These are phyloP conservation scores for Drosophila demipolita DNA, from an alignment of 2,888 invertebrate genomes.

Conservation along the genomic window DNA sequence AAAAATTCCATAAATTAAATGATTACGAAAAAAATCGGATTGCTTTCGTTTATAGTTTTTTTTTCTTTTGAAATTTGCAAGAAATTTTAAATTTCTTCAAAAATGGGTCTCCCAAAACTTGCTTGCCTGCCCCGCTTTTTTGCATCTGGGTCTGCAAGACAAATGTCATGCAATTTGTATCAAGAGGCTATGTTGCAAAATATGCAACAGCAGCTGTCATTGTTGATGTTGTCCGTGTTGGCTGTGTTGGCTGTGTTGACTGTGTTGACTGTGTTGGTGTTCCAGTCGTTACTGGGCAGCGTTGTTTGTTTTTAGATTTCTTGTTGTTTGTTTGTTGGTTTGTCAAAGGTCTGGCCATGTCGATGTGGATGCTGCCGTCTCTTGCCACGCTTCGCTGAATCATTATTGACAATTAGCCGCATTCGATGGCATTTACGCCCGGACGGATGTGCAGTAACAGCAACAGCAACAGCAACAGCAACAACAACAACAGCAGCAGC, in stretches of 20 bases:
- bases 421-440: constrained; percentile 73
- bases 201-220: constrained; percentile 48
- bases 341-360: constrained; percentile 73
- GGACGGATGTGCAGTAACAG: constrained; percentile 70
- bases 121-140: constrained; percentile 1
- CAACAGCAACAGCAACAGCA: constrained; percentile 38
- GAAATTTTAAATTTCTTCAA: constrained; percentile 23
- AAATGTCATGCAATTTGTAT: constrained; percentile 79
- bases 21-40: constrained; percentile 7
- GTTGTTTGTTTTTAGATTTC: constrained; percentile 64
- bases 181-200: constrained; percentile 69
- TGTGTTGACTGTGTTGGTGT: constrained; percentile 12
- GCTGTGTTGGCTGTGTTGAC: constrained; percentile 5
- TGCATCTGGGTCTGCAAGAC: constrained; percentile 32
- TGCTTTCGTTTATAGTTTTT: constrained; percentile 15
- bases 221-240: constrained; percentile 28
- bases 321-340: constrained; percentile 55
- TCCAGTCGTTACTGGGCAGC: constrained; percentile 62
- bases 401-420: constrained; percentile 81
- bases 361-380: constrained; percentile 66
- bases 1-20: neutral
- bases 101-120: constrained; percentile 38
- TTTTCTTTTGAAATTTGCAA: constrained; percentile 38
- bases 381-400: constrained; percentile 78
- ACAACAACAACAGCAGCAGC: constrained; percentile 27